Evolutionary conservation across 2,113 vertebrate genomes (phyloP), one percentile per base, ranked within the genome.

Genomic region (Apteryx mantelli): DNA sequence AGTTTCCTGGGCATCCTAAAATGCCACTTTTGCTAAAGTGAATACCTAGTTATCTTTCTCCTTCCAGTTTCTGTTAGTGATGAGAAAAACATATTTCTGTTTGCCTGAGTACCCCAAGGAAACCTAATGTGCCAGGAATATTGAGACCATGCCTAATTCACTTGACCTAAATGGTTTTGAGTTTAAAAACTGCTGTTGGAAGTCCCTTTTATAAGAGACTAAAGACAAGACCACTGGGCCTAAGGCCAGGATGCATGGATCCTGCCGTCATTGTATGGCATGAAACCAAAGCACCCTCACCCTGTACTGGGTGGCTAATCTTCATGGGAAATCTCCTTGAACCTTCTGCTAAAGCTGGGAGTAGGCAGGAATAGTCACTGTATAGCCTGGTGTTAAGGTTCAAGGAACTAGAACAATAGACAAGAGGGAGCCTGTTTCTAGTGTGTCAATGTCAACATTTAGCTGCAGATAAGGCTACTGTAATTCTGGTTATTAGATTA

Each of bases 161-260:
- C 28, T 24, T 61, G 26, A 3, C 36, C 4, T 46, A 55, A 60
- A 60, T 4, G 34, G 24, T 5, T 2, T 1, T 16, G 14, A 52
- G 19, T 34, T 46, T 10, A 81, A 93, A 81, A 87, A 2, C 4
- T 65, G 19, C 25, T 56, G 4, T 74, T 74, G 15, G 17, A 77
- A 50, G 12, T 30, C 16, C 2, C 5, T 69, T 63, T 50, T 13
- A 14, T 25, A 64, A 40, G 53, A 81, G 69, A 4, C 5, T 26
- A 19, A 9, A 30, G 42, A 40, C 30, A 81, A 36, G 8, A 42
- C 11, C 0, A 0, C 10, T 73, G 34, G 0, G 24, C 46, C 6
- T 65, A 11, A 2, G 11, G 12, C 19, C 48, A 25, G 25, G 25
- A 32, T 80, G 16, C 14, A 46, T 63, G 46, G 52, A 48, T 55